Percentiles rank a stretch among this genome's conserved stretches.
Conservation (phyloP, 2,888 invertebrate species). For the Zygothrica quintamaculata region DNA sequence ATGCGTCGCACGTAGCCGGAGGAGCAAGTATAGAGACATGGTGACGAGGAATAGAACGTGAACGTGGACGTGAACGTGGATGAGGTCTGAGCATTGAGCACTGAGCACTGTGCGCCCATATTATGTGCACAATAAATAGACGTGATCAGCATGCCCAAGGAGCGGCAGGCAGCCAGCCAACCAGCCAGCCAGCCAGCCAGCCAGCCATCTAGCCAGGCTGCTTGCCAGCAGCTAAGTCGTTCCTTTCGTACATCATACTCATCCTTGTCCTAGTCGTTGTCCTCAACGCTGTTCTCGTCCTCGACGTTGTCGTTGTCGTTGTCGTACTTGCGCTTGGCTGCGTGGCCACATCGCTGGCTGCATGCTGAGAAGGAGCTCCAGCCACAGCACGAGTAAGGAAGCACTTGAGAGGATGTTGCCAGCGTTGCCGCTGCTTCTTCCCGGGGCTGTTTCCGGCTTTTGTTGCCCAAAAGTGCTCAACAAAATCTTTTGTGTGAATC, state of each 20-base stretch:
- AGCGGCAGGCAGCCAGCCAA: conserved; percentile 47
- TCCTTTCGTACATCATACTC: conserved; percentile 5
- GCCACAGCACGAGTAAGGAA: conserved; percentile 56
- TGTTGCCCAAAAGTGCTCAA: conserved; percentile 77
- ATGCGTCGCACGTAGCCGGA: conserved; percentile 76
- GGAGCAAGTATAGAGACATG: conserved; percentile 57
- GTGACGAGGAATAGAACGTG: conserved; percentile 28
- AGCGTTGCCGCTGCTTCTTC: conserved; percentile 47
- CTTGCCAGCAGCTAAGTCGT: conserved; percentile 53
- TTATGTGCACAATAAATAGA: conserved; percentile 84
- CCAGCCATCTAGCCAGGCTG: conserved; percentile 17
- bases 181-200: conserved; percentile 38
- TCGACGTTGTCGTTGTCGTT: conserved; percentile 7
- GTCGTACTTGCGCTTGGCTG: conserved; percentile 73
- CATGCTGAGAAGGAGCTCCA: conserved; percentile 65
- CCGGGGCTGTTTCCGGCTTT: conserved; percentile 74
- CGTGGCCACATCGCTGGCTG: conserved; percentile 62
- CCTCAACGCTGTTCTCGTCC: conserved; percentile 3
- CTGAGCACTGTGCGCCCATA: conserved; percentile 78
- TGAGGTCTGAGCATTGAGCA: too few species aligned
- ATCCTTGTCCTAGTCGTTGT: conserved; percentile 7
- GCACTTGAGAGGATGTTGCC: conserved; percentile 78
- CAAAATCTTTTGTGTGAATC: conserved; percentile 70
- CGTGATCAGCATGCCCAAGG: conserved; percentile 83
- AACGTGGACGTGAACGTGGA: conserved; percentile 21